These are phyloP conservation scores for Drosophila merina DNA, from an alignment of 2,888 invertebrate species.

Conservation along the genomic window DNA sequence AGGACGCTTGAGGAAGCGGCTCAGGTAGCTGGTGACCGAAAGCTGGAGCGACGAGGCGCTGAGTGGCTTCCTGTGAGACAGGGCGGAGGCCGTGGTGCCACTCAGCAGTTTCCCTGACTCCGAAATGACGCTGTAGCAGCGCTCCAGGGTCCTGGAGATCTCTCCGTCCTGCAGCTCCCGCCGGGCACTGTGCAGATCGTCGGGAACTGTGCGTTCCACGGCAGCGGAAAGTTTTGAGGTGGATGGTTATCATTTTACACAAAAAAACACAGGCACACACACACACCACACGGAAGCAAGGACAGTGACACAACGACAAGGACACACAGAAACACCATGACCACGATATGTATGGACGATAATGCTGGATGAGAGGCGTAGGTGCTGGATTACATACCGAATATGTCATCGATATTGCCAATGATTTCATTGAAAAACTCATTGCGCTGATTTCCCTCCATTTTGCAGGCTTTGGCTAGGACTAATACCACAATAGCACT, in stretches of 20 bases:
- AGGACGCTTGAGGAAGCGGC: slow-evolving; percentile 89
- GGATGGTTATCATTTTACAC: slow-evolving; percentile 60
- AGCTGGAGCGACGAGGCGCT: slow-evolving; percentile 86
- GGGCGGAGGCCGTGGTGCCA: slow-evolving; percentile 75
- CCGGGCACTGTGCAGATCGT: slow-evolving; percentile 90
- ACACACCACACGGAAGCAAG: slow-evolving; percentile 38
- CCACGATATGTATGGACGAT: slow-evolving; percentile 14
- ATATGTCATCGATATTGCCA: slow-evolving; percentile 81
- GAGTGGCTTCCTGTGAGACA: slow-evolving; percentile 83
- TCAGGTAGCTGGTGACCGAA: slow-evolving; percentile 86
- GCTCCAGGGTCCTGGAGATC: slow-evolving; percentile 89
- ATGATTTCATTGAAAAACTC: slow-evolving; percentile 81
- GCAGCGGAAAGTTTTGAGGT: slow-evolving; percentile 44
- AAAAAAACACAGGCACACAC: slow-evolving; percentile 21
- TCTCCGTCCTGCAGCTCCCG: slow-evolving; percentile 89
- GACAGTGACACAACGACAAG: slow-evolving; percentile 15
- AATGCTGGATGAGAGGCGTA: slow-evolving; percentile 27
- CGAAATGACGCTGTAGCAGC: slow-evolving; percentile 89
- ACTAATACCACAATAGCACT: slow-evolving; percentile 7
- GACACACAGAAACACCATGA: slow-evolving; percentile 22
- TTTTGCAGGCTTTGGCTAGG: slow-evolving; percentile 15
- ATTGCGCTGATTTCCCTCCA: slow-evolving; percentile 69
- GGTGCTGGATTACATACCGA: slow-evolving; percentile 76
- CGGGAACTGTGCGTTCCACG: slow-evolving; percentile 86
- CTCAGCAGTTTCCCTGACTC: slow-evolving; percentile 84